Conservation (phyloP, 1,140 invertebrate species). For the Saxidomus purpurata region DNA sequence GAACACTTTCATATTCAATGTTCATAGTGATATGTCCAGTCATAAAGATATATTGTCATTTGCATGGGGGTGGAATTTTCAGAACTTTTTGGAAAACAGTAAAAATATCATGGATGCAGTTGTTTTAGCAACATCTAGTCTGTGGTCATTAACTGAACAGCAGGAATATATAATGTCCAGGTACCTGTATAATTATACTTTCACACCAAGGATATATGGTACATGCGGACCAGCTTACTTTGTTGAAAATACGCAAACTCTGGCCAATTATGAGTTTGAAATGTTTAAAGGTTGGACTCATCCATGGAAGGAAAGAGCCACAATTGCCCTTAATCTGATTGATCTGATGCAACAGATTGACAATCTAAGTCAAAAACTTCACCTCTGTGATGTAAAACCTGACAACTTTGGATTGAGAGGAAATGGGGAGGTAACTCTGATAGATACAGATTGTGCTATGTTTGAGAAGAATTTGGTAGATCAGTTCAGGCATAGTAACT, state of each 20-base stretch:
- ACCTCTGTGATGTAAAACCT: conserved; percentile 90
- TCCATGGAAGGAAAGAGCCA: conserved; percentile 86
- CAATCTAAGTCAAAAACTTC: conserved; percentile 88
- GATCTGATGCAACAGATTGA: conserved; percentile 89
- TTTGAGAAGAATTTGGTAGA: conserved; percentile 69
- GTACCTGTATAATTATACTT: conserved; percentile 88
- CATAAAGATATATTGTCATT: conserved; percentile 66
- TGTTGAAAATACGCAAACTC: conserved; percentile 88
- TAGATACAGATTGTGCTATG: conserved; percentile 88
- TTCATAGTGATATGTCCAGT: conserved; percentile 56
- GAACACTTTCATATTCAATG: conserved; percentile 45
- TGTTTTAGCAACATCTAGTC: conserved; percentile 87
- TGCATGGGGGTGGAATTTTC: conserved; percentile 74
- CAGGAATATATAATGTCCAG: conserved; percentile 90
- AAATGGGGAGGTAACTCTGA: conserved; percentile 87
- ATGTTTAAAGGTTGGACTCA: conserved; percentile 79
- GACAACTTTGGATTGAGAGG: conserved; percentile 89
- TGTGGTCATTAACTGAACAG: conserved; percentile 90
- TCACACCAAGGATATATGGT: conserved; percentile 90
- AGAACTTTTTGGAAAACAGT: conserved; percentile 63
- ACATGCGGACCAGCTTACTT: conserved; percentile 90
- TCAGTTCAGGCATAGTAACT: conserved; percentile 80
- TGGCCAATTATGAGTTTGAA: conserved; percentile 81
- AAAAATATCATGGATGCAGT: conserved; percentile 23
- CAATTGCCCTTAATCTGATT: conserved; percentile 88